Evolutionary conservation across 2,888 invertebrate genomes (phyloP).

Genomic region (Seira musarum): DNA sequence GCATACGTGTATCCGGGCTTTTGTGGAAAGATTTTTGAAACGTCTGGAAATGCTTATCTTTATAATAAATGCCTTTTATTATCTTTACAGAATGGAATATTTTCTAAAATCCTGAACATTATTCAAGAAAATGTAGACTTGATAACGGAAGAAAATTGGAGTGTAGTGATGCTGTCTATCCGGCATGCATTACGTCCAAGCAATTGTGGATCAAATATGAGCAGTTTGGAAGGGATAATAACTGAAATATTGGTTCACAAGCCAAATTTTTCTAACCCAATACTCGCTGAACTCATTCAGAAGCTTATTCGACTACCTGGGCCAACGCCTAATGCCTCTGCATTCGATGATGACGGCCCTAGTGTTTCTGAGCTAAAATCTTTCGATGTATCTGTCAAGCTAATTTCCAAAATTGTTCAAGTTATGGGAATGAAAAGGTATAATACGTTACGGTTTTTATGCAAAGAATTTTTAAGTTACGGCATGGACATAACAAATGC

Average conservation of each 20-base stretch:
- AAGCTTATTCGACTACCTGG: slow-evolving; percentile 21
- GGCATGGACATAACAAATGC: no score
- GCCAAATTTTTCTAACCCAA: slow-evolving; percentile 11
- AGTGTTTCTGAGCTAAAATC: slow-evolving; percentile 37
- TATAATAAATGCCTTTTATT: no score
- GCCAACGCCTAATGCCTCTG: neutral
- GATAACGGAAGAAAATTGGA: slow-evolving; percentile 37
- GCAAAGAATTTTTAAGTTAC: no score
- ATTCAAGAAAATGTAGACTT: slow-evolving; percentile 29
- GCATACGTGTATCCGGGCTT: no score
- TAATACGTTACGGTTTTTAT: neutral
- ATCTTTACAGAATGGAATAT: slow-evolving; percentile 9
- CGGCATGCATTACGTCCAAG: slow-evolving; percentile 27
- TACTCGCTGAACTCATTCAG: slow-evolving; percentile 2
- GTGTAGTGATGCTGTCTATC: slow-evolving; percentile 19
- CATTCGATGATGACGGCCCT: slow-evolving; percentile 22
- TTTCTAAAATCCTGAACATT: slow-evolving; percentile 8
- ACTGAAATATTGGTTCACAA: slow-evolving; percentile 38
- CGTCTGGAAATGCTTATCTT: no score
- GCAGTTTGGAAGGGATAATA: slow-evolving; percentile 19
- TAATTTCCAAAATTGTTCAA: slow-evolving; percentile 32
- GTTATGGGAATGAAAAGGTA: slow-evolving; percentile 33
- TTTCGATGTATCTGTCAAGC: slow-evolving; percentile 33
- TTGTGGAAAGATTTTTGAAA: no score
- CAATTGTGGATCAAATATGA: slow-evolving; percentile 36